phyloP scores from a whole-genome alignment of 2,797 vertebrate genomes.

The Gallirallus australis region DNA sequence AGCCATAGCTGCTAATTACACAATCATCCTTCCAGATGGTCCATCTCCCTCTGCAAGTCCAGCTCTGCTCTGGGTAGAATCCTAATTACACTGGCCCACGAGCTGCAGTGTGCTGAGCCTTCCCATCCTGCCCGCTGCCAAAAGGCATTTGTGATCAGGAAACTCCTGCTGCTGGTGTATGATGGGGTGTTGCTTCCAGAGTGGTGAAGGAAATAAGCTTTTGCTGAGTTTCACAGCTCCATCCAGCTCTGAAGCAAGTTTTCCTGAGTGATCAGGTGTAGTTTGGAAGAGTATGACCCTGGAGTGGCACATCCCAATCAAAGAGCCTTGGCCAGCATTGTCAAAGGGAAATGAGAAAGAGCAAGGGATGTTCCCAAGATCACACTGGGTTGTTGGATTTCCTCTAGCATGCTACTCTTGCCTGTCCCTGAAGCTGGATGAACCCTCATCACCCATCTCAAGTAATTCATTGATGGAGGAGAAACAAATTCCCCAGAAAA shows the following conservation, averaged over 20 bases:
- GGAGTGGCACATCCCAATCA: neutral
- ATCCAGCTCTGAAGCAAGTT: neutral
- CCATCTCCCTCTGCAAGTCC: neutral
- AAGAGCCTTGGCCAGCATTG: neutral
- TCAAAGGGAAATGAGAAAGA: neutral
- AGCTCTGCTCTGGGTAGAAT: slow-evolving; percentile 38
- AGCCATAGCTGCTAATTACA: slow-evolving; percentile 7
- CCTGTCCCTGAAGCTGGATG: neutral
- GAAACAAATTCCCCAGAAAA: neutral
- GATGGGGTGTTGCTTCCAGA: neutral
- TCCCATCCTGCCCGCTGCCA: neutral
- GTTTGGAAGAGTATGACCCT: neutral
- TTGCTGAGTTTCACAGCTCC: neutral
- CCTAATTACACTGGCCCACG: neutral
- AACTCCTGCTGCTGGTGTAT: neutral
- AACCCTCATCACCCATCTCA: neutral
- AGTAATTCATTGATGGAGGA: neutral
- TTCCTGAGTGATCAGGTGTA: neutral
- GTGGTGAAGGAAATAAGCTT: neutral
- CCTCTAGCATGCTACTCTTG: neutral
- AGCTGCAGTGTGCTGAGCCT: neutral
- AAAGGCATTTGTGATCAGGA: neutral
- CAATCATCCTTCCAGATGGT: slow-evolving; percentile 35
- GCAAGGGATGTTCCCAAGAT: neutral
- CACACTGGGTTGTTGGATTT: neutral